Evolutionary conservation across 2,888 invertebrate genomes (phyloP).

Genomic region (Cryptus armator): DNA sequence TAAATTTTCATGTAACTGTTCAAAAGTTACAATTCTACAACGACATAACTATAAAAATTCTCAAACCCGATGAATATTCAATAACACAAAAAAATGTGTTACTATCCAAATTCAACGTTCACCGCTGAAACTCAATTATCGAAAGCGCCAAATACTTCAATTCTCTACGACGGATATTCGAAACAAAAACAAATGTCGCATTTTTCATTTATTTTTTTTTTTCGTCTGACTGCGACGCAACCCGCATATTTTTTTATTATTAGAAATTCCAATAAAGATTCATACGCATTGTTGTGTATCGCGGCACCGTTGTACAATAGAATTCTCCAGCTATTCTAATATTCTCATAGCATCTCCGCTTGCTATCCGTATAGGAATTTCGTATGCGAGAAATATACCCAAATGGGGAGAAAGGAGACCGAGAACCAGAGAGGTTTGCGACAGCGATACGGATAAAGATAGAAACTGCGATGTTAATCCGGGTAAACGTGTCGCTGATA

Average conservation of each 20-base stretch:
- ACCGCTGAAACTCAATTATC: background rate
- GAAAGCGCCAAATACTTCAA: background rate
- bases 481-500: slow-evolving; percentile 54
- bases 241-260: background rate
- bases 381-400: slow-evolving; percentile 13
- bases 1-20: background rate
- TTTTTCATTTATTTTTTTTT: background rate
- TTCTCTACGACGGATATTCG: background rate
- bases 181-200: background rate
- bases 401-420: background rate
- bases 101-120: background rate
- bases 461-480: slow-evolving; percentile 41
- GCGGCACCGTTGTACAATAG: slow-evolving; percentile 14
- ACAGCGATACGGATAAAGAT: slow-evolving; percentile 2
- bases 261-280: slow-evolving; percentile 54
- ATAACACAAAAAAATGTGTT: background rate
- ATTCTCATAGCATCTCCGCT: slow-evolving; percentile 15
- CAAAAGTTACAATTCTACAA: background rate
- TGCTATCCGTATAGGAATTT: background rate
- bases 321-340: slow-evolving; percentile 49
- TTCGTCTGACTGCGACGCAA: background rate
- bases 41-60: background rate
- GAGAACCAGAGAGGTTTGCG: background rate
- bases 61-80: background rate
- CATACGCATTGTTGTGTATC: slow-evolving; percentile 24